Percentiles rank a stretch among this genome's conserved stretches.
Conservation (phyloP, 2,113 vertebrate species). For the Chitala chitala region DNA sequence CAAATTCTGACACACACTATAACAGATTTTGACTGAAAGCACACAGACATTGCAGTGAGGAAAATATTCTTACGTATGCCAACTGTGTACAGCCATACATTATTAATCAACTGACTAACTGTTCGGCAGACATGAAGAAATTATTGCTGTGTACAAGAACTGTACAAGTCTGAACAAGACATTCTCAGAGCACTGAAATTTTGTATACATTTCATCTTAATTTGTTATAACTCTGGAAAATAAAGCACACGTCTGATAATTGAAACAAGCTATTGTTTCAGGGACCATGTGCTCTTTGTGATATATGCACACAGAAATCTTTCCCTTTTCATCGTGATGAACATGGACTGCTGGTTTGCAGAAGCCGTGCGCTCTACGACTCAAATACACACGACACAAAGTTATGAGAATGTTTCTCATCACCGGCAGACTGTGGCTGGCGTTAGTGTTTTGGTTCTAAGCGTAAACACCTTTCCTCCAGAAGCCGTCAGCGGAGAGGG, state of each 20-base stretch:
- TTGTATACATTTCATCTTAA: too few relatives aligned
- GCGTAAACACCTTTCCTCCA: not conserved
- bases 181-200: too few relatives aligned
- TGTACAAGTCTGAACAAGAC: not conserved
- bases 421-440: not conserved
- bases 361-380: not conserved
- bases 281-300: too few relatives aligned
- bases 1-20: not conserved
- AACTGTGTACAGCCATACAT: constrained; percentile 1
- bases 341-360: too few relatives aligned
- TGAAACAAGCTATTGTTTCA: too few relatives aligned
- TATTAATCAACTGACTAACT: constrained; percentile 5
- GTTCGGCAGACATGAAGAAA: not conserved
- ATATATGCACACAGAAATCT: not conserved
- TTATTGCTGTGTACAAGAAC: not conserved
- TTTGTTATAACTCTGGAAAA: too few relatives aligned
- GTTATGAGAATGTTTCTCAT: not conserved
- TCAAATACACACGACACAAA: not conserved
- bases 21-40: not conserved
- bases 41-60: constrained; percentile 12
- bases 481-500: not conserved
- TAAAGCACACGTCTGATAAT: too few relatives aligned
- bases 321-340: not conserved
- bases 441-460: not conserved
- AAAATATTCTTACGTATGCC: constrained; percentile 14